Conservation (phyloP, 2,797 vertebrate species). For the Margarornis squamiger region DNA sequence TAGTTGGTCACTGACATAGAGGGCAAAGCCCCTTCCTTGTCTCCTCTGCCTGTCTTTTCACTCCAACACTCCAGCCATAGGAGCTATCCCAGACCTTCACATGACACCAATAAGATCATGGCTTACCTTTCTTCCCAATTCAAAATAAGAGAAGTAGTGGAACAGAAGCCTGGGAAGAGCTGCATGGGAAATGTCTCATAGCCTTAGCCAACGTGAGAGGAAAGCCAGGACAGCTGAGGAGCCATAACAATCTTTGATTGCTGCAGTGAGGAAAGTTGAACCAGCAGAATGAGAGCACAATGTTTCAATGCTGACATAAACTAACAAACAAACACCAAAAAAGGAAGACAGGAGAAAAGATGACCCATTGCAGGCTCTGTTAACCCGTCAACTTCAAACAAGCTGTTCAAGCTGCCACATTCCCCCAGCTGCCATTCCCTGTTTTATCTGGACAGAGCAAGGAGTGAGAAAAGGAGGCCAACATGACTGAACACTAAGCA, state of each 20-base stretch:
- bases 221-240: not conserved
- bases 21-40: not conserved
- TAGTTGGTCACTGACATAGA: not conserved
- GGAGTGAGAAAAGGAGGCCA: not conserved
- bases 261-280: not conserved
- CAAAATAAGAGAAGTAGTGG: not conserved
- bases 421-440: not conserved
- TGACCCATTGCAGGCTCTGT: not conserved
- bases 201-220: not conserved
- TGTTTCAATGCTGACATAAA: not conserved
- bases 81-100: not conserved
- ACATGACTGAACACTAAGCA: not conserved
- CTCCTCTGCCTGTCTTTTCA: not conserved
- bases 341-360: not conserved
- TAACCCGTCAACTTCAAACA: not conserved
- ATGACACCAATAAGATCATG: not conserved
- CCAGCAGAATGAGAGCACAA: not conserved
- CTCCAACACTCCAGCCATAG: not conserved
- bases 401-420: not conserved
- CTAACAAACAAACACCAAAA: not conserved
- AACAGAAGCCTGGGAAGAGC: not conserved
- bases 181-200: not conserved
- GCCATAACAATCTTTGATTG: not conserved
- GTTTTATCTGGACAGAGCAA: not conserved
- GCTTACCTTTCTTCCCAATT: not conserved